Base-by-base conservation (phyloP, 2,113 vertebrate genomes). In the Nyctereutes procyonoides region DNA sequence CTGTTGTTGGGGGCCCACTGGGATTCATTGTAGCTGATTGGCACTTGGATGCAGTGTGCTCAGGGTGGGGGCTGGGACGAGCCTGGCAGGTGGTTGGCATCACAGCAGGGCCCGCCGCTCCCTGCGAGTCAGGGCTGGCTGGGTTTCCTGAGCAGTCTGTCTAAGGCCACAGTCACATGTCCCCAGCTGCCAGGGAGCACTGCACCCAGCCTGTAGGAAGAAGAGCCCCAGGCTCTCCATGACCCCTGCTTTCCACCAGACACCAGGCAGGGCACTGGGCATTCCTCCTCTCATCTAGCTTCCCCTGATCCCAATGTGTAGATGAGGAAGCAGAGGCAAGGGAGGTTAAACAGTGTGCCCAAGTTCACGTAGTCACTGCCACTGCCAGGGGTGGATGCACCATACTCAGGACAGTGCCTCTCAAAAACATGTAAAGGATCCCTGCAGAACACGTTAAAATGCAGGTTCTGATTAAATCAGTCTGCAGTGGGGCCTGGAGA, bases 1-100 rank as follows among this genome's bases (percentile, higher is more conserved):
- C 99, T 98, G 99, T 99, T 98, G 98, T 95, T 93, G 96, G 93
- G 97, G 94, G 96, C 97, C 98, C 98, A 15, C 76, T 97, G 98
- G 98, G 98, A 96, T 98, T 96, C 96, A 96, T 43, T 73, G 77
- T 1, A 35, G 93, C 98, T 98, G 98, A 98, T 60, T 98, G 98
- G 97, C 98, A 98, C 98, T 94, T 94, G 94, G 92, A 90, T 0
- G 0, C 35, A 0, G 65, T 63, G 51, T 1, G 0, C 24, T 0
- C 7, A 0, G 63, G 24, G 26, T 0, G 65, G 65, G 56, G 58
- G 58, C 24, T 51, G 81, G 48, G 60, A 81, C 32, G 14, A 32
- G 92, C 38, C 67, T 71, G 73, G 90, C 96, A 96, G 95, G 95
- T 81, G 90, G 85, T 8, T 94, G 96, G 92, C 76, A 84, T 22